Evolutionary conservation across 2,888 invertebrate genomes (phyloP).

Genomic region (Tipula helvola): DNA sequence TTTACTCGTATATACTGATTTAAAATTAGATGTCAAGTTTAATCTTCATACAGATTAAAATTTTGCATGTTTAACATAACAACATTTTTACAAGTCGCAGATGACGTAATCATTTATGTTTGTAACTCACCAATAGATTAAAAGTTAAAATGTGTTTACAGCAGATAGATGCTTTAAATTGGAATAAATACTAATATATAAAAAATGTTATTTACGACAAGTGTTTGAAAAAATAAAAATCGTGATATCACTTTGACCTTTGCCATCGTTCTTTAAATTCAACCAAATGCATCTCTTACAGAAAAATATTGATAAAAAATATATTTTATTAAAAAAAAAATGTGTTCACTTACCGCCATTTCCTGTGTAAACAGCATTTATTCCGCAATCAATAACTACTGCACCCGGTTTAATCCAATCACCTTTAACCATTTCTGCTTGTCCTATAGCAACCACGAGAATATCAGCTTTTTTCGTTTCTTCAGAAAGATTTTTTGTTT

Average conservation of each 20-base stretch:
- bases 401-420: constrained; percentile 97
- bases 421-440: constrained; percentile 78
- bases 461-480: constrained; percentile 80
- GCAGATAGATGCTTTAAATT: not conserved
- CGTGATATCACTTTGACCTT: not conserved
- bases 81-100: not conserved
- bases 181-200: not conserved
- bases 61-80: not conserved
- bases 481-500: constrained; percentile 67
- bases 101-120: not conserved
- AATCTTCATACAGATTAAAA: not conserved
- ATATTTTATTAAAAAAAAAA: not conserved
- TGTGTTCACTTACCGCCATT: not conserved
- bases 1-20: not conserved
- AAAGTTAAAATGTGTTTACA: not conserved
- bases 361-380: constrained; percentile 55
- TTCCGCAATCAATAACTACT: constrained; percentile 97
- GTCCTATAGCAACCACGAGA: constrained; percentile 91
- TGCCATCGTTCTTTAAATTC: not conserved
- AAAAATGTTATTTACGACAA: not conserved
- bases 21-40: not conserved
- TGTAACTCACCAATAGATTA: not conserved
- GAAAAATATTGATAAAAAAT: not conserved
- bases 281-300: not conserved
- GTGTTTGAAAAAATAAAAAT: not conserved